Evolutionary conservation across 2,797 vertebrate species (phyloP), one percentile per base, ranked within the genome.

Genomic region (Alexandromys oeconomus): DNA sequence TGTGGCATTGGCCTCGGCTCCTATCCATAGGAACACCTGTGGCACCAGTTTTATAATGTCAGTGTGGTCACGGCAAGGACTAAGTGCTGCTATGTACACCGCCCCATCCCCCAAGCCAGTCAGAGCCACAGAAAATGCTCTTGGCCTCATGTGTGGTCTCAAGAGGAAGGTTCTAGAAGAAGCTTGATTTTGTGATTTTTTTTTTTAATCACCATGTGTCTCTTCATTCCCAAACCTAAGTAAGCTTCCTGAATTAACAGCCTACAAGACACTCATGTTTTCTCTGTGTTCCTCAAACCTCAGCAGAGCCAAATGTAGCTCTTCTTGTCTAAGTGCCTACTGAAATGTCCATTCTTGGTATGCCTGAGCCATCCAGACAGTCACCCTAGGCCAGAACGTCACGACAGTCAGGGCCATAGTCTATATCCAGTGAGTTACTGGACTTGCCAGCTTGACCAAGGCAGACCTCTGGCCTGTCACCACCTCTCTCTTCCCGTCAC

Each of bases 11-110:
- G 99, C 99, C 10, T 99, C 98, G 12, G 98, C 98, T 23, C 99
- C 99, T 7, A 99, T 98, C 99, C 99, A 99, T 40, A 99, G 93
- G 97, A 99, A 99, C 79, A 99, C 96, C 99, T 99, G 95, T n/a
- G 15, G 11, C 9, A 80, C 46, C 86, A 89, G 21, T 31, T 2
- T 85, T 13, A 15, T 48, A 51, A 46, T 8, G 19, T 80, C 46
- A 74, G 17, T 65, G 43, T 0, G 0, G 48, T 87, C 9, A 0
- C 31, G 7, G n/a, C 63, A 21, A 43, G 51, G 37, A 65, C 92
- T 13, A 23, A 61, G 29, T n/a, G 2, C 5, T n/a, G 54, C 78
- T 61, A 6, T 14, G 5, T 23, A 2, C 1, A 4, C 31, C 43
- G 65, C n/a, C 57, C 65, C 59, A 69, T 54, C 43, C 43, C 12